These are phyloP conservation scores for Fulmarus glacialis DNA, from an alignment of 2,113 vertebrate genomes.

Conservation along the genomic window DNA sequence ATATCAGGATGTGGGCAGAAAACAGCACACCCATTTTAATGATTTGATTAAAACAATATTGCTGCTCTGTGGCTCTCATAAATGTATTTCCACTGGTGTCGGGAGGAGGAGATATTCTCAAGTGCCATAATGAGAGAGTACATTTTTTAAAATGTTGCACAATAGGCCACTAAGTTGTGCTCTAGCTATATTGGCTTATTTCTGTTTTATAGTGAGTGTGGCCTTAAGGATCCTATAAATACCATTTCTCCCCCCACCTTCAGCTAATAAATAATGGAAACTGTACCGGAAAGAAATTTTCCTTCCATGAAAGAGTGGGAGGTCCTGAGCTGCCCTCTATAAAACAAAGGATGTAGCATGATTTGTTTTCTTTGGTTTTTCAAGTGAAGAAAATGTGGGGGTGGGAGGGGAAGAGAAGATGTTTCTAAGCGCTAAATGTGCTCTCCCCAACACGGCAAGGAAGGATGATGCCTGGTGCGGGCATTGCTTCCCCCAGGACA, in stretches of 20 bases:
- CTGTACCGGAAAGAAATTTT: conserved; percentile 61
- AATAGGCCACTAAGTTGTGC: conserved; percentile 39
- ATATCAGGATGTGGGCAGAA: conserved; percentile 34
- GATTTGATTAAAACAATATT: conserved; percentile 27
- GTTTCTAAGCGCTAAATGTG: background rate
- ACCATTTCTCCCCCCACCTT: conserved; percentile 57
- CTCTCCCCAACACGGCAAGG: background rate
- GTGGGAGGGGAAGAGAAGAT: background rate
- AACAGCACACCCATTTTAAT: conserved; percentile 1
- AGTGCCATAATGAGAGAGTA: background rate
- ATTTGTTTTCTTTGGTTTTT: conserved; percentile 49
- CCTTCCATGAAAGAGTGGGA: conserved; percentile 67
- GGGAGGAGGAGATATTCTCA: background rate
- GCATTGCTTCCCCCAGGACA: background rate
- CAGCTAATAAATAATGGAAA: conserved; percentile 77
- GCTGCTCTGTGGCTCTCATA: background rate
- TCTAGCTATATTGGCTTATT: conserved; percentile 59
- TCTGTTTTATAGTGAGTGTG: conserved; percentile 68
- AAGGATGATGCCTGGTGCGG: background rate
- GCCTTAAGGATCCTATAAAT: conserved; percentile 77
- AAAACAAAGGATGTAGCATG: conserved; percentile 64
- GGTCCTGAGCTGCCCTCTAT: conserved; percentile 63
- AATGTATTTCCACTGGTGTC: conserved; percentile 9
- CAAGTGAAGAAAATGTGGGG: conserved; percentile 32
- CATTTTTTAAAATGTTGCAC: conserved; percentile 19